Conservation (phyloP, 2,113 vertebrate genomes). For the Coptodon rendalli region DNA sequence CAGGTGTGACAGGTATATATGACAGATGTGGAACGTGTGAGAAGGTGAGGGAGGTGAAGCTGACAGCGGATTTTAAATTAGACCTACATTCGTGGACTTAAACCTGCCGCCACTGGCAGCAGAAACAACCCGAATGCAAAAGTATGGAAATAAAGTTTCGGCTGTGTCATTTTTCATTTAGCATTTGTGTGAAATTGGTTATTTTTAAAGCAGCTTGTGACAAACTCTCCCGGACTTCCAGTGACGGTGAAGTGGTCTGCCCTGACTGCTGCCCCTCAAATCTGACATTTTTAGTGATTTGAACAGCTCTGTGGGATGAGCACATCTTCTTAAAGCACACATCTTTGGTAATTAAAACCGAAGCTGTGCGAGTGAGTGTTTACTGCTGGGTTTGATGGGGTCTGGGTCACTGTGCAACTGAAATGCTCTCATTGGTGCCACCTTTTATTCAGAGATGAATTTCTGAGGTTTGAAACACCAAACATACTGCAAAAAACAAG, state of each 20-base stretch:
- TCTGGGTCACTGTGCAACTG: background rate
- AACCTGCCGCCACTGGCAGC: background rate
- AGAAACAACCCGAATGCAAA: background rate
- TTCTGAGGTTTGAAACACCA: background rate
- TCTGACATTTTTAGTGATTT: background rate
- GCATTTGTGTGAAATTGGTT: background rate
- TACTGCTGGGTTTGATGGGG: background rate
- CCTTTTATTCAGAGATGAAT: background rate
- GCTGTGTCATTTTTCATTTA: background rate
- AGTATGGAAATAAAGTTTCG: background rate
- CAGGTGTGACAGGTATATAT: background rate
- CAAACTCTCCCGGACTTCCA: background rate
- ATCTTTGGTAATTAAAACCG: background rate
- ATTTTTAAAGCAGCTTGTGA: background rate
- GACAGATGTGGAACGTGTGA: background rate
- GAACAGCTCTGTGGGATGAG: background rate
- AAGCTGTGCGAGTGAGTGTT: background rate
- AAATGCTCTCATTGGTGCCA: background rate
- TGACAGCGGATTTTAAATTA: background rate
- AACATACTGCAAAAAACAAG: background rate
- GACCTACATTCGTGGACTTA: background rate
- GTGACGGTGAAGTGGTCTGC: rapidly evolving
- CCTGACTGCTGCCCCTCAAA: background rate
- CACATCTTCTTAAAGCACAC: background rate
- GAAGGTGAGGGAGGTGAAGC: background rate